Base-by-base conservation (phyloP, 2,888 invertebrate species). In the Papilio gigon region DNA sequence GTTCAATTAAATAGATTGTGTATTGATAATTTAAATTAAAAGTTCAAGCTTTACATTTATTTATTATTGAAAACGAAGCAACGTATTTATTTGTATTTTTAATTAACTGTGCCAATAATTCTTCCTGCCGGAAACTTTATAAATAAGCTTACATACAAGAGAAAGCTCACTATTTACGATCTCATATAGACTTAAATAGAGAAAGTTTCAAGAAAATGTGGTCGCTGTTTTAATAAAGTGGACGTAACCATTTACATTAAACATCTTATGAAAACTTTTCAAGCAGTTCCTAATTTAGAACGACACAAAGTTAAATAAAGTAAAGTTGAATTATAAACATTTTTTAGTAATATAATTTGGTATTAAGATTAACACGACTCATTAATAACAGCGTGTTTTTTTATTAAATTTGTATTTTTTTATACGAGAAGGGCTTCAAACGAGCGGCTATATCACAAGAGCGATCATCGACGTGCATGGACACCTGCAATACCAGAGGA, bases 141-240 rank as follows among this genome's bases (percentile, higher is more conserved):
- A n/a, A 53, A 30, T n/a, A 56, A 30, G 9, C 17, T 30, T 30
- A 30, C 17, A 12, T 56, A 30, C 53, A 14, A 12, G 14, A 25
- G 42, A 56, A 56, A 56, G 47, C 47, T 47, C 63, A 63, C 63
- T 63, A 63, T 63, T 63, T 63, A 63, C 22, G 63, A 63, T 63
- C 47, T 50, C 63, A 35, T 33, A 63, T 47, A 47, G 50, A 33
- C 22, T 63, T 22, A 47, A 63, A 63, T 63, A 35, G 30, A 33
- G 6, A 63, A 63, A 63, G 33, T 63, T 63, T 50, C 47, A 22
- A 35, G 30, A 33, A 63, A 47, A 63, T 63, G 22, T 63, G 63
- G 33, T 47, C 5, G 44, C 35, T 63, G 30, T 47, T 63, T 63
- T 63, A 63, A 63, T 63, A 47, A 63, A 63, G 63, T 30, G 47